phyloP scores from a whole-genome alignment of 1,140 invertebrate genomes.

The Zaprionus davidi region DNA sequence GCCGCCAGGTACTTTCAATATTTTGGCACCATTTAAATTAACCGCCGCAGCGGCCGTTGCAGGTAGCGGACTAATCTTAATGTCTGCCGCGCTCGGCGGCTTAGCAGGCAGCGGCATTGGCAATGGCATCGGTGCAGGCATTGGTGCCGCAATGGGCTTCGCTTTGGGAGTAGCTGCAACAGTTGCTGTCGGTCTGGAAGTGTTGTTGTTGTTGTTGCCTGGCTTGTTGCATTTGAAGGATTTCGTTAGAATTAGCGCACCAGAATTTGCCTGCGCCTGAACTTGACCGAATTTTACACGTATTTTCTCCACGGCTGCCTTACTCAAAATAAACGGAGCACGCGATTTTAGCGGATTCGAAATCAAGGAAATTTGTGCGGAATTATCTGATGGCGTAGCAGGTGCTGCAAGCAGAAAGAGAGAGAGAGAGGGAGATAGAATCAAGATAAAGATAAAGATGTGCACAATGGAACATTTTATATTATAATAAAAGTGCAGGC shows the following conservation, averaged over 20 bases:
- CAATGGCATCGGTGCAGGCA: conserved; percentile 17
- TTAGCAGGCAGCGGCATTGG: conserved; percentile 9
- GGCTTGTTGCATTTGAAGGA: conserved; percentile 21
- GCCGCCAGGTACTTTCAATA: conserved; percentile 17
- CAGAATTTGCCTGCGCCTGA: conserved; percentile 53
- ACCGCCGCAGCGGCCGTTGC: conserved; percentile 8
- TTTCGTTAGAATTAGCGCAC: conserved; percentile 51
- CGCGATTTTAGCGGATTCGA: conserved; percentile 50
- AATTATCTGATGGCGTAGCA: conserved; percentile 20
- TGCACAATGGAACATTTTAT: not conserved
- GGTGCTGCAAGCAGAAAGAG: conserved; percentile 10
- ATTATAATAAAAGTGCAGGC: not conserved
- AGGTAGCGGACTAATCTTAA: conserved; percentile 29
- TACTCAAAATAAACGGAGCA: conserved; percentile 62
- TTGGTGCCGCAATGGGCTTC: not conserved
- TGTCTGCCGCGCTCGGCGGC: not conserved
- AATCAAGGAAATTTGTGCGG: conserved; percentile 53
- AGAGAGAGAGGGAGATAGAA: not conserved
- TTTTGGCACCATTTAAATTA: conserved; percentile 21
- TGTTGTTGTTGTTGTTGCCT: not conserved
- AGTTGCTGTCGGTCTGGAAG: not conserved
- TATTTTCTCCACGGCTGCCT: conserved; percentile 63
- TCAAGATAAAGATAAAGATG: conserved; percentile 16
- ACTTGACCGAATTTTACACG: conserved; percentile 60
- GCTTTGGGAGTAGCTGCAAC: not conserved